These are phyloP conservation scores for Sebastes kiyomatsui DNA, from an alignment of 2,797 vertebrate species.

Conservation along the genomic window DNA sequence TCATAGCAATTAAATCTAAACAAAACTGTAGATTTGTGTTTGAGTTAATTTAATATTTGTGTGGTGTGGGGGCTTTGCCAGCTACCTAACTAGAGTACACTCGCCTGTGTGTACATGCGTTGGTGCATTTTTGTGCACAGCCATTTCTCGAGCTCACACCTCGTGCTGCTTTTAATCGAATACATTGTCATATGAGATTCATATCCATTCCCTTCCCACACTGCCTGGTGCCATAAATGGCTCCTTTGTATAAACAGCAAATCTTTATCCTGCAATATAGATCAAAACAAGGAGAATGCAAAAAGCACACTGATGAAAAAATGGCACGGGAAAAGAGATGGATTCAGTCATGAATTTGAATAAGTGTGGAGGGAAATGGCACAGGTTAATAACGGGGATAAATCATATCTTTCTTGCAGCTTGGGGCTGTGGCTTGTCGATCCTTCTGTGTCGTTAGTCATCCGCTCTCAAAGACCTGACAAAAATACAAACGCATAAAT, in stretches of 20 bases:
- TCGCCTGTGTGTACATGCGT: not conserved
- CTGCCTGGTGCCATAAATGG: conserved; percentile 43
- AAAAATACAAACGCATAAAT: conserved; percentile 70
- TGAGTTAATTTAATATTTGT: conserved; percentile 14
- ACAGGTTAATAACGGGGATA: conserved; percentile 77
- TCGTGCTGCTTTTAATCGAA: conserved; percentile 64
- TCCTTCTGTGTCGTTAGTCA: conserved; percentile 71
- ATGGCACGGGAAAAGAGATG: conserved; percentile 36
- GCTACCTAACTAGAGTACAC: not conserved
- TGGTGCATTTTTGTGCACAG: conserved; percentile 25
- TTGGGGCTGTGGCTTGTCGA: conserved; percentile 68
- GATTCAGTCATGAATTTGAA: conserved; percentile 71
- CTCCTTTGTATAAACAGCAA: conserved; percentile 64
- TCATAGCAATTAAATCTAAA: conserved; percentile 13
- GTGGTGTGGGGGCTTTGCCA: not conserved
- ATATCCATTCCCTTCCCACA: conserved; percentile 34
- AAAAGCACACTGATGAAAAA: conserved; percentile 35
- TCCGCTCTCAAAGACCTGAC: conserved; percentile 69
- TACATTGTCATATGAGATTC: conserved; percentile 58
- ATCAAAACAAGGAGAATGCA: conserved; percentile 51
- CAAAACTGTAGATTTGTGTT: conserved; percentile 21
- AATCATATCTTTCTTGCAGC: conserved; percentile 69
- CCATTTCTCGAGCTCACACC: conserved; percentile 19
- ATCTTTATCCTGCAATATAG: conserved; percentile 62
- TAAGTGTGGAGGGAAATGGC: conserved; percentile 64